Conservation (phyloP, 2,797 vertebrate genomes). For the Gallinago nigripennis region DNA sequence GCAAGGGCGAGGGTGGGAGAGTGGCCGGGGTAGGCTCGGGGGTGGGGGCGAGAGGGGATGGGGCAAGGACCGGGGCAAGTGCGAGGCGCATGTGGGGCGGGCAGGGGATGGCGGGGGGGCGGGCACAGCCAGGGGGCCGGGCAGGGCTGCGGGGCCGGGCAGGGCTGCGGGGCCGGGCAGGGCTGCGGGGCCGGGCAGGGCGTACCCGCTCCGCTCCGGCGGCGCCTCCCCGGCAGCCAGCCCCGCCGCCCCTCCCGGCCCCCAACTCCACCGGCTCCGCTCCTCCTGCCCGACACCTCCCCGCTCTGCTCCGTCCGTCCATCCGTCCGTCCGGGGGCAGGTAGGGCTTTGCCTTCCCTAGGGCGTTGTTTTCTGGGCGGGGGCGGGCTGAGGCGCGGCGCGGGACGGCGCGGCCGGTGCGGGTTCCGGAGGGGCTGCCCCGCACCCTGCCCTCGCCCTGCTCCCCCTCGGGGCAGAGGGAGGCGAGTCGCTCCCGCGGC, state of each 20-base stretch:
- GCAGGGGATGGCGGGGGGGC: too few relatives aligned
- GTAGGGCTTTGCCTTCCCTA: not conserved
- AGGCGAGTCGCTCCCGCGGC: not conserved
- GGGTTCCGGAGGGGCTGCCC: not conserved
- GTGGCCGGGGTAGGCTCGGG: not conserved
- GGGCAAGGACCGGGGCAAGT: not conserved
- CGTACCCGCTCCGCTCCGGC: not conserved
- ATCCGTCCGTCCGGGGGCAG: not conserved
- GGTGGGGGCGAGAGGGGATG: not conserved
- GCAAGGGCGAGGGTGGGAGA: not conserved
- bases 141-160: too few relatives aligned
- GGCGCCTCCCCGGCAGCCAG: not conserved
- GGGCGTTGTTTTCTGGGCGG: not conserved
- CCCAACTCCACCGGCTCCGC: not conserved
- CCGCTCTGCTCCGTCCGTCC: not conserved
- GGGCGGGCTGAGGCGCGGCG: not conserved
- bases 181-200: not conserved
- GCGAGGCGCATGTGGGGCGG: too few relatives aligned
- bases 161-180: not conserved
- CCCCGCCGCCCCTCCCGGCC: not conserved
- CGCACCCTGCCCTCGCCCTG: not conserved
- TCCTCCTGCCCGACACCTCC: not conserved
- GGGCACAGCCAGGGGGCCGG: too few relatives aligned
- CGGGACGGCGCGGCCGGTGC: not conserved
- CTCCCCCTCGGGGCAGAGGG: not conserved